Conservation (phyloP, 2,888 invertebrate species). For the Microchrysa polita region DNA sequence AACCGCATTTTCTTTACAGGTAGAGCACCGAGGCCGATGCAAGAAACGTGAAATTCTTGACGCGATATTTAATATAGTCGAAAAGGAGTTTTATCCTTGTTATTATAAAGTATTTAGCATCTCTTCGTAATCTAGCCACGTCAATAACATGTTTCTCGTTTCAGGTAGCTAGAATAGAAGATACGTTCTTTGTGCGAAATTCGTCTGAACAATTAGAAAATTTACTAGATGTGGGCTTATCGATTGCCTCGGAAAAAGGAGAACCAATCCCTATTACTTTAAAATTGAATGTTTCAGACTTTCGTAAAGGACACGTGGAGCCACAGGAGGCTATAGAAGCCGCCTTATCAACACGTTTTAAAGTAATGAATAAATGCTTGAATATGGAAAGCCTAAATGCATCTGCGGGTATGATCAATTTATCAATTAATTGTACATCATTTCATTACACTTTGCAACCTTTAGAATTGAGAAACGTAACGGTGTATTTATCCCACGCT, state of each 20-base stretch:
- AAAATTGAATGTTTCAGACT: conserved; percentile 48
- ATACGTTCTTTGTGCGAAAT: conserved; percentile 50
- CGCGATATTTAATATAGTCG: conserved; percentile 37
- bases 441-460: conserved; percentile 5
- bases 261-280: conserved; percentile 41
- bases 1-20: conserved; percentile 28
- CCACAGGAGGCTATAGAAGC: conserved; percentile 43
- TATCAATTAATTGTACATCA: neutral
- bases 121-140: neutral
- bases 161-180: conserved; percentile 38
- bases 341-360: conserved; percentile 43
- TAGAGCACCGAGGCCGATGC: conserved; percentile 48
- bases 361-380: conserved; percentile 47
- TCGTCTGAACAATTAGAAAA: conserved; percentile 46
- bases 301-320: conserved; percentile 48
- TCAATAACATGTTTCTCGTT: neutral
- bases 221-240: conserved; percentile 42
- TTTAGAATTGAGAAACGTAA: conserved; percentile 43
- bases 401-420: conserved; percentile 27
- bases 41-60: conserved; percentile 47
- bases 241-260: conserved; percentile 24
- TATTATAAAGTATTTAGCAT: conserved; percentile 46
- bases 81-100: conserved; percentile 48
- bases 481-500: conserved; percentile 42
- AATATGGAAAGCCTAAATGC: conserved; percentile 47